These are phyloP conservation scores for Ethmia dodecea DNA, from an alignment of 2,888 invertebrate species.

Conservation along the genomic window DNA sequence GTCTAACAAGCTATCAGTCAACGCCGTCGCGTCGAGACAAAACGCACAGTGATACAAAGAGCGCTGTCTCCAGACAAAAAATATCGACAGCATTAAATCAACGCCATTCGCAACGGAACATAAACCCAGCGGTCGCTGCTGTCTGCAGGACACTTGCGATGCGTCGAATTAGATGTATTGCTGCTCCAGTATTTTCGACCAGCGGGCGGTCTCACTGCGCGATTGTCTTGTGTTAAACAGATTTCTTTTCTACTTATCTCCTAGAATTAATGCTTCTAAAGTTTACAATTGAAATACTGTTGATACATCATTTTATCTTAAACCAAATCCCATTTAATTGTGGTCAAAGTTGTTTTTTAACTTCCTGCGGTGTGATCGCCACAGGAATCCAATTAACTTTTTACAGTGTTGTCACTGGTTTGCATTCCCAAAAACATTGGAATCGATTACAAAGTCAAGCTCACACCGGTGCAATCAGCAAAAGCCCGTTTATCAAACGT, in stretches of 20 bases:
- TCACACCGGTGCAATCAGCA: constrained; percentile 41
- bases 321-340: too few species aligned
- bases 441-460: constrained; percentile 28
- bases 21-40: background rate
- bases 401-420: constrained; percentile 13
- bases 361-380: too few species aligned
- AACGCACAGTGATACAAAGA: constrained; percentile 9
- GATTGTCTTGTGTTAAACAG: background rate
- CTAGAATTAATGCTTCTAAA: too few species aligned
- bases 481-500: constrained; percentile 45
- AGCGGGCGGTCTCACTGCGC: constrained; percentile 9
- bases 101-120: constrained; percentile 46
- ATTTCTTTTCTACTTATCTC: too few species aligned
- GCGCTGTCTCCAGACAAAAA: constrained; percentile 24
- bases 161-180: constrained; percentile 22
- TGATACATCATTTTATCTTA: too few species aligned
- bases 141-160: constrained; percentile 5
- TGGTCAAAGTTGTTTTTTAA: too few species aligned
- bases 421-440: constrained; percentile 20
- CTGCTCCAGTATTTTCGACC: constrained; percentile 14
- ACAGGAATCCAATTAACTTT: constrained; percentile 16
- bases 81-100: constrained; percentile 48
- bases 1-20: too few species aligned
- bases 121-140: constrained; percentile 32
- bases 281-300: too few species aligned